Percentiles rank a stretch among this genome's conserved stretches.
Conservation (phyloP, 2,888 invertebrate species). For the Drosophila testacea region DNA sequence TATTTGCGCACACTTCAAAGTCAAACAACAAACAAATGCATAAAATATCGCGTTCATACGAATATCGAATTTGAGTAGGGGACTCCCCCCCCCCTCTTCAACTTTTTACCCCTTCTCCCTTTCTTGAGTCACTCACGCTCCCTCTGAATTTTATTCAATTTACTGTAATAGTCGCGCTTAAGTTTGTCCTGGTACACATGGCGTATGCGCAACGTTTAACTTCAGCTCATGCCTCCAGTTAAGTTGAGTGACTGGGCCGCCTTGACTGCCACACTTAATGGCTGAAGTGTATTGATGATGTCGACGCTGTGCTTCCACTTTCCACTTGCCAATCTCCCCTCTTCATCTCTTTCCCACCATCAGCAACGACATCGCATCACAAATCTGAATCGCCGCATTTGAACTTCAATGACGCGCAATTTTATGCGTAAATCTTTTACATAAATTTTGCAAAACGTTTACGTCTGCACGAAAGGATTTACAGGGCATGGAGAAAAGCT, state of each 20-base stretch:
- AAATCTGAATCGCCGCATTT: slow-evolving; percentile 70
- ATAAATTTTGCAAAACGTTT: slow-evolving; percentile 75
- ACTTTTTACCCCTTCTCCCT: background rate
- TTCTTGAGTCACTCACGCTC: background rate
- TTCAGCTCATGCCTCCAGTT: slow-evolving; percentile 16
- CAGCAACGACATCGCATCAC: slow-evolving; percentile 32
- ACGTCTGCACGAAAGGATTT: slow-evolving; percentile 76
- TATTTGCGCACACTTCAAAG: slow-evolving; percentile 70
- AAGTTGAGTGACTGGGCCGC: slow-evolving; percentile 29
- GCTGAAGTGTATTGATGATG: slow-evolving; percentile 76
- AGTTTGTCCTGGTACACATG: slow-evolving; percentile 58
- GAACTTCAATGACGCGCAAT: slow-evolving; percentile 79
- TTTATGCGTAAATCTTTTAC: slow-evolving; percentile 80
- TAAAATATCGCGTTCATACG: slow-evolving; percentile 56
- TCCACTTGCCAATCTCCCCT: background rate
- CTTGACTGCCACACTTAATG: slow-evolving; percentile 56
- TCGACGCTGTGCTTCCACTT: slow-evolving; percentile 36
- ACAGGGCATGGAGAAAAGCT: slow-evolving; percentile 26
- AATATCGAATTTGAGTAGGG: slow-evolving; percentile 14
- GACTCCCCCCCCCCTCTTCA: background rate
- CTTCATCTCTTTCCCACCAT: too few relatives aligned
- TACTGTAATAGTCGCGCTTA: slow-evolving; percentile 76
- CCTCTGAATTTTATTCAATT: slow-evolving; percentile 74
- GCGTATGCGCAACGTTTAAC: slow-evolving; percentile 73
- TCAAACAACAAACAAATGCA: slow-evolving; percentile 74